Base-by-base conservation (phyloP, 2,888 invertebrate genomes). In the Troides aeacus region DNA sequence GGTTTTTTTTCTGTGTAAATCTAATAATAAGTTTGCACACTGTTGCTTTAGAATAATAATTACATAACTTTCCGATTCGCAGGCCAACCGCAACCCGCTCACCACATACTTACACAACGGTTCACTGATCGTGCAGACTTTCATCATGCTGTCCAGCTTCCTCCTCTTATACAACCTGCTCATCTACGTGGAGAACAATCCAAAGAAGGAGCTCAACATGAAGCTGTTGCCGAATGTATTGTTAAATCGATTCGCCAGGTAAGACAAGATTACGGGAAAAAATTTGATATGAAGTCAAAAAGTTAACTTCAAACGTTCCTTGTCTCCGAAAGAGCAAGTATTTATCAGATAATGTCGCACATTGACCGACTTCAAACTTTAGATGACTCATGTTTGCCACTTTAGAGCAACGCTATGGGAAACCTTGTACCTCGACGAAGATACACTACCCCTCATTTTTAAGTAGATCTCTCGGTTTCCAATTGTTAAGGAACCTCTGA, bases 101-200 rank as follows among this genome's bases (percentile, higher is more conserved):
- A 62, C 74, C 36, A 70, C 69, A 10, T 21, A 77, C 1, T 36
- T 79, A 5, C 69, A 74, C 72, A 79, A 78, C 71, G 79, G 80
- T 15, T 73, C 79, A 0, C 71, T 76, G 53, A 66, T 77, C n/a
- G 79, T 80, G 58, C 80, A 81, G 72, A 74, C 75, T 3, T 81
- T 78, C 72, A 74, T 79, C 58, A 70, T 78, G 60, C 64, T 81
- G 6, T 79, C 79, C 58, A 77, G 77, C 39, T 80, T 81, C 73
- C 75, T 81, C 65, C 71, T 77, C n/a, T 71, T 74, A 0, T 76
- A 78, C 72, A 76, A 78, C 66, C 68, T 79, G 62, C 66, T 80
- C 62, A 67, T 76, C 30, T 50, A 67, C 15, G 21, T 66, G 15
- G 75, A 75, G 6, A 72, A 70, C 8, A 66, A 74, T 15, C 73